These are phyloP conservation scores for Sceliomorpha sp. DNA, from an alignment of 2,888 invertebrate species.

Conservation along the genomic window DNA sequence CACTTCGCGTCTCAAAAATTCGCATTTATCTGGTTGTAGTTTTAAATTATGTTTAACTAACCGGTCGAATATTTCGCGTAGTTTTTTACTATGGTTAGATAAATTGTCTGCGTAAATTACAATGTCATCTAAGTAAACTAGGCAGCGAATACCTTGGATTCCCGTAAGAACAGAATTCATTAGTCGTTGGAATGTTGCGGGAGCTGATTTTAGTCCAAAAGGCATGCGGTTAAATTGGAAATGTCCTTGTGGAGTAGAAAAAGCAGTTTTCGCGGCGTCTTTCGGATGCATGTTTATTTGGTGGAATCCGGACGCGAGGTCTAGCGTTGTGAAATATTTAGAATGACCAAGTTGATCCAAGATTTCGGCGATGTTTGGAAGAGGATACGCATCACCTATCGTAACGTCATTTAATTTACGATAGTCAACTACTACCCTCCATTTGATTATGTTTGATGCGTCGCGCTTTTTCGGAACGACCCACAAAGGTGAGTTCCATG, in stretches of 20 bases:
- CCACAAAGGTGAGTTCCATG: constrained; percentile 72
- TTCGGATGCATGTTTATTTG: constrained; percentile 65
- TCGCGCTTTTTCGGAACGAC: constrained; percentile 70
- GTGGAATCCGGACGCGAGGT: no score
- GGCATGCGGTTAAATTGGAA: constrained; percentile 65
- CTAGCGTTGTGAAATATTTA: no score
- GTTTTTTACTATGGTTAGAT: constrained; percentile 15
- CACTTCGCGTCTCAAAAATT: no score
- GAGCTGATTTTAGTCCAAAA: constrained; percentile 67
- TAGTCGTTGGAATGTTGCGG: constrained; percentile 64
- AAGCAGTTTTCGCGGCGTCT: constrained; percentile 67
- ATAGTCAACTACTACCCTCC: constrained; percentile 63
- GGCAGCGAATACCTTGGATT: constrained; percentile 59
- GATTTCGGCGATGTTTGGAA: constrained; percentile 67
- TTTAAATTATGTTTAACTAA: constrained; percentile 2
- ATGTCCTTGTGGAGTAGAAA: no score
- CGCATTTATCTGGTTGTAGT: no score
- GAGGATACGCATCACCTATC: no score
- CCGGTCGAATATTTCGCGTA: constrained; percentile 5
- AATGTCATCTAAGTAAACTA: constrained; percentile 54
- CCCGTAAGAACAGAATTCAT: constrained; percentile 63
- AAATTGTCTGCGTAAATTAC: no score
- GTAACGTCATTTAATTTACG: constrained; percentile 63
- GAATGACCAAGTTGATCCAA: constrained; percentile 60
- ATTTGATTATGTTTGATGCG: constrained; percentile 43